Evolutionary conservation across 1,140 invertebrate genomes (phyloP), one percentile per base, ranked within the genome.

Genomic region (Cataglyphis hispanica): DNA sequence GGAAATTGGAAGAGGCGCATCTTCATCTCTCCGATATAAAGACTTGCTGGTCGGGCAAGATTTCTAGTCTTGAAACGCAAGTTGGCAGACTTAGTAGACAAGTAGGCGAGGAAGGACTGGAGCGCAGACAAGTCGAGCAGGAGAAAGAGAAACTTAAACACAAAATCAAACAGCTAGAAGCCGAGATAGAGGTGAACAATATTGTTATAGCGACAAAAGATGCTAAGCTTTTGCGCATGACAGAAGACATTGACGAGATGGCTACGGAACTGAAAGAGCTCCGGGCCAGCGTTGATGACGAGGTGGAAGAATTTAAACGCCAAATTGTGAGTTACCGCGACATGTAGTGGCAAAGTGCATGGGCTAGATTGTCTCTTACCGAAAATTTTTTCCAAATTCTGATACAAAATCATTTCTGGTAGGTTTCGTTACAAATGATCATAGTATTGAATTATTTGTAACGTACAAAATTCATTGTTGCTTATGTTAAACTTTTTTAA

Each of bases 1-100:
- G 97, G 63, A 97, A 97, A 87, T 93, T 98, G 27, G 97, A 98
- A 87, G 98, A 99, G 91, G 96, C 97, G 0, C 97, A 98, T 91
- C 95, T 98, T 85, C 98, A 98, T 93, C 93, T 99, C 1, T 97
- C 97, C 0, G 98, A 98, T 89, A 98, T 98, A 85, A 98, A 98
- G 92, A 98, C 97, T 1, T 98, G 97, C 0, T 98, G 98, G 98
- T 98, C 98, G 90, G 97, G 97, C 34, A 98, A 98, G 93, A 98
- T 98, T 87, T 97, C 97, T 6, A 97, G 97, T 6, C 93, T 98
- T 13, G 98, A 98, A 93, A 98, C 97, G 6, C 98, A 98, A 96
- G 97, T 97, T 66, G 97, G 97, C 74, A 96, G 97, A 61, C 92
- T 98, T 43, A 97, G 97, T 74, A 96, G 97, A 80, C 97, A 98